A percentile compares a stretch with the other conserved stretches of the same genome.
These are phyloP conservation scores for Sinosuthora webbiana DNA, from an alignment of 2,113 vertebrate species.

Conservation along the genomic window DNA sequence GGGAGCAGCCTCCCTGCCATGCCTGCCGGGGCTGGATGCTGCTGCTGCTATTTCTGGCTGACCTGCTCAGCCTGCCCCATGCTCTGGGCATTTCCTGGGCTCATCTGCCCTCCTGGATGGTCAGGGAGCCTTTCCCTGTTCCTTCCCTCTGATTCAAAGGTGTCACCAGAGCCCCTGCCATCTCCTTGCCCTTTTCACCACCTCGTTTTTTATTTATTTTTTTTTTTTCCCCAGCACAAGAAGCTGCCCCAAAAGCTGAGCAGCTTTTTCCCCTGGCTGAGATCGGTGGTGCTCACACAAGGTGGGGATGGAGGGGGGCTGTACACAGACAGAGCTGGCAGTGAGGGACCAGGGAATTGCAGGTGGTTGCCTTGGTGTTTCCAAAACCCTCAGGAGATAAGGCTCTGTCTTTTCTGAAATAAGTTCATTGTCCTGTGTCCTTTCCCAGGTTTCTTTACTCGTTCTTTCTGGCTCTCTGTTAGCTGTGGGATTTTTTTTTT, in stretches of 20 bases:
- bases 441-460: not conserved
- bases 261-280: not conserved
- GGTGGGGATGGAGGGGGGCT: not conserved
- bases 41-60: slow-evolving; percentile 58
- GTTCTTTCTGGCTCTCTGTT: not conserved
- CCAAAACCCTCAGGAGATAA: not conserved
- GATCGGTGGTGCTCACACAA: too few relatives aligned
- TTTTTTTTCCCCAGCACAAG: not conserved
- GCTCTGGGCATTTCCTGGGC: not conserved
- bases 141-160: not conserved
- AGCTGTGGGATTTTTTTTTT: not conserved
- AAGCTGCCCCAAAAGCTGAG: not conserved
- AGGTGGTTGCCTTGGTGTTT: not conserved
- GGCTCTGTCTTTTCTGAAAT: not conserved
- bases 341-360: not conserved
- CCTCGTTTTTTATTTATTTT: not conserved
- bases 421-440: not conserved
- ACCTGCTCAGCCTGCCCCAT: not conserved
- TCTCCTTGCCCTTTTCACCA: not conserved
- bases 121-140: not conserved
- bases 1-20: not conserved
- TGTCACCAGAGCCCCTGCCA: not conserved
- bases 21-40: not conserved
- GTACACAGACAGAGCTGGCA: not conserved
- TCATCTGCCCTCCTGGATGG: not conserved